Evolutionary conservation across 2,797 vertebrate genomes (phyloP).

Genomic region (Arctocebus calabarensis): DNA sequence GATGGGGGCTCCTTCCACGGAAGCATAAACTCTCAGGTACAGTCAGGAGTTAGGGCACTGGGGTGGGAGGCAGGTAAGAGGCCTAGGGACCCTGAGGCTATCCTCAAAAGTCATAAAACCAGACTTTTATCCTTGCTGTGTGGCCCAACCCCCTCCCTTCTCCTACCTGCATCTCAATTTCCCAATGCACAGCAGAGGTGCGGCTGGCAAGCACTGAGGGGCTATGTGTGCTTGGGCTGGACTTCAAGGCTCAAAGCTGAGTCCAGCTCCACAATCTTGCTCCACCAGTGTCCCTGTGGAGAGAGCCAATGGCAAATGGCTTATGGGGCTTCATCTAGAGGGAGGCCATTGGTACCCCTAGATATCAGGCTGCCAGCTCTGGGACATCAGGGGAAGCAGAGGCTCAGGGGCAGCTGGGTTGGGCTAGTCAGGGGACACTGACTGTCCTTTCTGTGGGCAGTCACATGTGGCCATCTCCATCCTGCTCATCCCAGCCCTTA

Average conservation of each 20-base stretch:
- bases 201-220: not conserved
- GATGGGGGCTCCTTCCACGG: too few relatives aligned
- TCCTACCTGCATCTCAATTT: not conserved
- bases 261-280: not conserved
- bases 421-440: not conserved
- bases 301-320: not conserved
- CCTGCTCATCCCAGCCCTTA: not conserved
- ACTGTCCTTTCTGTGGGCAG: not conserved
- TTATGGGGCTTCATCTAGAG: not conserved
- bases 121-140: not conserved
- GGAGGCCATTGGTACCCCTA: not conserved
- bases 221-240: not conserved
- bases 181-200: too few relatives aligned
- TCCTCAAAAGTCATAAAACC: not conserved
- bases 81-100: not conserved
- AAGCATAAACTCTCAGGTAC: not conserved
- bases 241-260: not conserved
- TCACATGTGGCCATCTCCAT: not conserved
- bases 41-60: not conserved
- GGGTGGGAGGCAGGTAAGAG: not conserved
- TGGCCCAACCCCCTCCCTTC: not conserved
- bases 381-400: not conserved
- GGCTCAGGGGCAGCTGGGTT: not conserved
- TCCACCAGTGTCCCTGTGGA: not conserved
- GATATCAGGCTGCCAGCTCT: not conserved